Evolutionary conservation across 2,113 vertebrate genomes (phyloP), one percentile per base, ranked within the genome.

Genomic region (Rostratula benghalensis): DNA sequence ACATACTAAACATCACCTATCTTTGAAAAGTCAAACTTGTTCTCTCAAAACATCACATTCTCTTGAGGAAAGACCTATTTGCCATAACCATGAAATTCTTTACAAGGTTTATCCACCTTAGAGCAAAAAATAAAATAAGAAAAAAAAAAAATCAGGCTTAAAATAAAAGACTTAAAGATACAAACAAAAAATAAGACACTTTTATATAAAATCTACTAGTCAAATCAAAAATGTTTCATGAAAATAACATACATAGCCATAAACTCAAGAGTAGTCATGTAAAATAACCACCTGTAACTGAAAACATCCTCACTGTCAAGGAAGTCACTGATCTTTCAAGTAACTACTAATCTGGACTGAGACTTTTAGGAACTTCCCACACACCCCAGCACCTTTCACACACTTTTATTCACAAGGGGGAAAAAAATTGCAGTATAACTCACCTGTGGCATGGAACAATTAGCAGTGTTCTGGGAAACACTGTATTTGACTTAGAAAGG

Each of bases 371-470:
- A 83, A 51, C 22, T 41, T 50, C 27, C 20, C 60, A 46, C 50
- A 45, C 24, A 30, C 11, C 63, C 3, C 11, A 22, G 41, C 3
- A 6, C 21, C 37, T 83, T 78, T 45, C 45, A 69, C 19, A 39
- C 13, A 43, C 64, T 70, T 94, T 63, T 43, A 78, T 54, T 87
- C 6, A 2, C 20, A 75, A n/a, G 11, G 18, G 43, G 5, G 70
- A 77, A 71, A 84, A 82, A 30, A 30, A 2, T 9, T 48, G 15
- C 30, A 15, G 45, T 31, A 45, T 67, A 94, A 76, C 22, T 79
- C 75, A 95, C 76, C 88, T 76, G 87, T 86, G 65, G 68, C 79
- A 93, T 19, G 20, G 92, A 89, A 46, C 48, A 53, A 91, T 59
- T 63, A 86, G 39, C 35, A 83, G 8, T n/a, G 22, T 80, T 93